Evolutionary conservation across 2,113 vertebrate species (phyloP), one percentile per base, ranked within the genome.

Genomic region (Nansenia antarctica): DNA sequence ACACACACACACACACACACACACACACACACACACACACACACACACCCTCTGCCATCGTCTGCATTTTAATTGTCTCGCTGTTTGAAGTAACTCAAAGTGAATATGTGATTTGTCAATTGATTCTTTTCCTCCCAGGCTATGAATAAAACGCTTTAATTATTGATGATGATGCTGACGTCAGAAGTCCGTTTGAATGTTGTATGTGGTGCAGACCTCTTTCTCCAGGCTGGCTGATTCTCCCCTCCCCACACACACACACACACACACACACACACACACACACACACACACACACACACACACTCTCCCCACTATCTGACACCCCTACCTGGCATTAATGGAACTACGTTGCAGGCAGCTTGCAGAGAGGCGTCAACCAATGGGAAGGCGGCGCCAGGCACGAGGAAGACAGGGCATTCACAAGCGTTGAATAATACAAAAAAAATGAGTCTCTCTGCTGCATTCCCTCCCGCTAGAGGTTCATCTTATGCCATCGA

Each of bases 41-140:
- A 52, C 42, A 49, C 15, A 9, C 22, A 55, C 11, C 30, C 58
- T 34, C 32, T 34, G 58, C 58, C 31, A 35, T 79, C 77, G 86
- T 82, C 79, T 82, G 80, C 79, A 87, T 89, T 83, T 86, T 85
- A 88, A 90, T 92, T 89, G 85, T 90, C 79, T 84, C 73, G 60
- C 73, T 81, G 79, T 91, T 90, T 92, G 89, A 92, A 91, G 87
- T 84, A 90, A 90, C 88, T 91, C 90, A 90, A 90, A 93, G 91
- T 90, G 91, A 92, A 92, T 92, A 89, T 92, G 87, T 88, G 87
- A 93, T 92, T 93, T 90, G 90, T 91, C 92, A 91, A 92, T 93
- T 90, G 90, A 92, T 91, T 92, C 83, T 86, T 90, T 88, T 82
- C 74, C 86, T 85, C 85, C 76, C 83, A 87, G 89, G 90, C 90